phyloP scores from a whole-genome alignment of 1,140 invertebrate genomes.

The Calliopsis andreniformis region DNA sequence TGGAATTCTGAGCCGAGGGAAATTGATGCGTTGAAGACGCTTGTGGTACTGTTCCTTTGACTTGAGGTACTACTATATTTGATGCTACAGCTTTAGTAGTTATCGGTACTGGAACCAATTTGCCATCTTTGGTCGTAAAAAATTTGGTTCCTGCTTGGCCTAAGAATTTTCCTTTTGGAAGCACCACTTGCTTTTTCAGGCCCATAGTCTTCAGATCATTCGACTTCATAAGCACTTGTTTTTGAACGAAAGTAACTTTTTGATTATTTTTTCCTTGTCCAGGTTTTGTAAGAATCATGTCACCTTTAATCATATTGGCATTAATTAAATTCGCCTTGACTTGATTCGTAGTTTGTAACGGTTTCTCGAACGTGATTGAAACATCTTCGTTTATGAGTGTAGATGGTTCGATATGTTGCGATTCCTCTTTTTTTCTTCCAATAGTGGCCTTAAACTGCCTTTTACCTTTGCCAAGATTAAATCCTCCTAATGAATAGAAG shows the following conservation, averaged over 20 bases:
- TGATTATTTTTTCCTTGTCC: slow-evolving; percentile 73
- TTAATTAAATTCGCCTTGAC: slow-evolving; percentile 78
- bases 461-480: slow-evolving; percentile 56
- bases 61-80: slow-evolving; percentile 13
- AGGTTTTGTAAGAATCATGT: slow-evolving; percentile 78
- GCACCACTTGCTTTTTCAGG: slow-evolving; percentile 68
- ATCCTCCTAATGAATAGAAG: slow-evolving; percentile 36
- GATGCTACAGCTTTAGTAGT: slow-evolving; percentile 54
- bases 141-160: slow-evolving; percentile 66
- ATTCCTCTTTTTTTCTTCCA: slow-evolving; percentile 74
- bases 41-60: slow-evolving; percentile 44
- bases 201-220: slow-evolving; percentile 70
- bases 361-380: slow-evolving; percentile 61
- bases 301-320: slow-evolving; percentile 79
- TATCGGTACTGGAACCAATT: slow-evolving; percentile 59
- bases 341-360: slow-evolving; percentile 77
- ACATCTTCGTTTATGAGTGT: slow-evolving; percentile 43
- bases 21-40: slow-evolving; percentile 11
- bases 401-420: slow-evolving; percentile 34
- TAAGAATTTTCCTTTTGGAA: slow-evolving; percentile 71
- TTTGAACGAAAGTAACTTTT: slow-evolving; percentile 76
- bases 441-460: slow-evolving; percentile 69
- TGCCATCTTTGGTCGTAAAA: slow-evolving; percentile 68
- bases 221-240: slow-evolving; percentile 75
- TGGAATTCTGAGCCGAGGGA: background rate